Base-by-base conservation (phyloP, 2,113 vertebrate genomes). In the Myiopsitta monachus region DNA sequence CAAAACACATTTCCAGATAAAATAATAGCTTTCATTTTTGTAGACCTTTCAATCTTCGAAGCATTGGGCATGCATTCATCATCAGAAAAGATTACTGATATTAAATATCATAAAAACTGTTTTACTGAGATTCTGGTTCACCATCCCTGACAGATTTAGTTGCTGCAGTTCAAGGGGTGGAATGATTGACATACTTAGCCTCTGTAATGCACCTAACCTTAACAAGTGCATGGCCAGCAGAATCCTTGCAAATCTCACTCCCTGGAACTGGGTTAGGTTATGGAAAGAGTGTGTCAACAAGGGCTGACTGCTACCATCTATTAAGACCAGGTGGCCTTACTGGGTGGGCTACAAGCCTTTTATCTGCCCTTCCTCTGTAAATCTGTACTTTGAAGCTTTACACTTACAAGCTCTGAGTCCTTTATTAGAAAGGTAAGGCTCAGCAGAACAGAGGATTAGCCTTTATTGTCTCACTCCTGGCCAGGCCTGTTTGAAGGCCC, bases 321-420 rank as follows among this genome's bases (percentile, higher is more conserved):
- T 94, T 84, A 91, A 89, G 81, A 95, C 69, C 94, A 92, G 87
- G 89, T 95, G 93, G 84, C 75, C 91, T 92, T 92, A 69, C 87
- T 94, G 95, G 95, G 83, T 94, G 92, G 95, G 80, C 92, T 66
- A 64, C 80, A 92, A 41, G 43, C 12, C 51, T 80, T 64, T 87
- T 91, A 91, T 95, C 87, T 89, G 57, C 79, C 39, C 76, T 86
- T 72, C 59, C 57, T 85, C 90, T 77, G 68, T 59, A 96, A 93
- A 92, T 86, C 92, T 81, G 76, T 44, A 72, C 85, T 95, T 96
- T 95, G 90, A 95, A 93, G 90, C 62, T 93, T 92, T 90, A 73
- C 41, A 31, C 80, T 78, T 82, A 81, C 26, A 79, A 66, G 49
- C 92, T 87, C 74, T 62, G 86, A 87, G 91, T 87, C 44, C 86